phyloP scores from a whole-genome alignment of 2,113 vertebrate species.

The Eublepharis macularius region DNA sequence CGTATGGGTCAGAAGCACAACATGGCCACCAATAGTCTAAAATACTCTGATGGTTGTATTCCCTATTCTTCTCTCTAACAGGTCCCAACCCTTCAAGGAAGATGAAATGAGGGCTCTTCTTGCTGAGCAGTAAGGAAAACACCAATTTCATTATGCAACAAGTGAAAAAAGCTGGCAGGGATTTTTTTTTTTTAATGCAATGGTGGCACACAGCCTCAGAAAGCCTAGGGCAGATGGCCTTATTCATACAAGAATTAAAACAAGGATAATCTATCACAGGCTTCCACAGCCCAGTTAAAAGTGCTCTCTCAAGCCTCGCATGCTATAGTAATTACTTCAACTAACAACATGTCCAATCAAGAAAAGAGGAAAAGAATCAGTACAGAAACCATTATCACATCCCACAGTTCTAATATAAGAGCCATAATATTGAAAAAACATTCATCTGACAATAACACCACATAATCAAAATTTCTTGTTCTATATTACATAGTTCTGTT shows the following conservation, averaged over 20 bases:
- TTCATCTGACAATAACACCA: conserved; percentile 51
- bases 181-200: background rate
- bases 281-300: conserved; percentile 45
- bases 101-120: background rate
- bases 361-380: conserved; percentile 61
- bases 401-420: conserved; percentile 66
- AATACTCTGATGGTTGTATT: background rate
- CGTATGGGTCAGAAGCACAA: background rate
- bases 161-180: background rate
- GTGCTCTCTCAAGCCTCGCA: conserved; percentile 59
- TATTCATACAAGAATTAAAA: conserved; percentile 59
- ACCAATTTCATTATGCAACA: background rate
- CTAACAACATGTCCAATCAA: conserved; percentile 58
- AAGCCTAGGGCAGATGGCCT: conserved; percentile 33
- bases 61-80: background rate
- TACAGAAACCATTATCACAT: conserved; percentile 70
- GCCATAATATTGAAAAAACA: conserved; percentile 57
- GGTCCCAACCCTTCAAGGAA: background rate
- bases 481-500: background rate
- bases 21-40: background rate
- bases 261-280: conserved; percentile 41
- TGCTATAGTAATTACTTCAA: conserved; percentile 70
- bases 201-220: background rate
- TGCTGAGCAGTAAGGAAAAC: background rate
- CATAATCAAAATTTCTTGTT: conserved; percentile 35